Percentiles rank a stretch among this genome's conserved stretches.
phyloP scores from a whole-genome alignment of 2,888 invertebrate species.

The Conomelus anceps region DNA sequence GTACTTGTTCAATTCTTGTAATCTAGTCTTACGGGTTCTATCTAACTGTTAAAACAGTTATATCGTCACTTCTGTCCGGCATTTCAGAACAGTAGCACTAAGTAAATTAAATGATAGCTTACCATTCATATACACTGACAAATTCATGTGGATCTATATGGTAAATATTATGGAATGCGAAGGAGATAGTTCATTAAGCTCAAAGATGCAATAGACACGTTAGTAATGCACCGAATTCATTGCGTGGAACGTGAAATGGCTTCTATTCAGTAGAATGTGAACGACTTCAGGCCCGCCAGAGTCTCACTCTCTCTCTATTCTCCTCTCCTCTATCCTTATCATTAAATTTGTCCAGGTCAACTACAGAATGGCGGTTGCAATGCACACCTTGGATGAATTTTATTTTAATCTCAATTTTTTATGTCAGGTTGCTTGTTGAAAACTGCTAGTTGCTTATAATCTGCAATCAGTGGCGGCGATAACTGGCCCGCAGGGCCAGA shows the following conservation, averaged over 20 bases:
- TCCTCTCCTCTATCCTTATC: not conserved
- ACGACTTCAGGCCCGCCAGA: not conserved
- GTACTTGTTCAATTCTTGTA: too few species aligned
- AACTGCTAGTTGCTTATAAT: too few species aligned
- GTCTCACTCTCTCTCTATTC: not conserved
- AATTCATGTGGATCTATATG: not conserved
- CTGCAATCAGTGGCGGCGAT: too few species aligned
- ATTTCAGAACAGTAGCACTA: too few species aligned
- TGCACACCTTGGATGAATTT: not conserved
- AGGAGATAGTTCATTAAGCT: not conserved
- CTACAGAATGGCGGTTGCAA: not conserved
- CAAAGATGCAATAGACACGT: not conserved
- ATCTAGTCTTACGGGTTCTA: too few species aligned
- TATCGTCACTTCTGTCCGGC: too few species aligned
- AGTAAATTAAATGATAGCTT: not conserved
- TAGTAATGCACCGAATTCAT: not conserved
- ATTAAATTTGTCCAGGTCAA: not conserved
- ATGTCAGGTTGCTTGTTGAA: too few species aligned
- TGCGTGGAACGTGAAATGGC: not conserved
- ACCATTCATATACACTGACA: not conserved
- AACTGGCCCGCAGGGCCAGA: too few species aligned
- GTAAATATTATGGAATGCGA: not conserved
- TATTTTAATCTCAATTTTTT: too few species aligned
- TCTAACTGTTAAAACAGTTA: too few species aligned
- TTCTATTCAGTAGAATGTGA: not conserved